Evolutionary conservation across 1,140 invertebrate species (phyloP).

Genomic region (Diprion similis): DNA sequence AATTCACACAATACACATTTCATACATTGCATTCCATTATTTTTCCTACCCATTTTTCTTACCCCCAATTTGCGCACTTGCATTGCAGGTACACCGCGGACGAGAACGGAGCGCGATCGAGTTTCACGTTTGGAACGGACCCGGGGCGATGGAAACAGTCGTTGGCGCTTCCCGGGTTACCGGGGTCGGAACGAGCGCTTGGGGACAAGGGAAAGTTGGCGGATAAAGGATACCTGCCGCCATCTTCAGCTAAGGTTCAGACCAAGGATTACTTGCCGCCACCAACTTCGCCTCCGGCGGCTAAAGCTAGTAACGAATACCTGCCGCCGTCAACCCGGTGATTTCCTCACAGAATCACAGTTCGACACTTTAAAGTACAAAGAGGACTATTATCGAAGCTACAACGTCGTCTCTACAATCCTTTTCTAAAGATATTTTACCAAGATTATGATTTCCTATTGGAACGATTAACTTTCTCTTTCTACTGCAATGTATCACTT

Average conservation of each 20-base stretch:
- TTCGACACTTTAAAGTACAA: too few species aligned
- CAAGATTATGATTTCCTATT: too few species aligned
- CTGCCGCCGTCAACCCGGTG: background rate
- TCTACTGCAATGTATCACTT: too few species aligned
- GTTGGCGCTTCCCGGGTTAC: background rate
- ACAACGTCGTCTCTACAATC: too few species aligned
- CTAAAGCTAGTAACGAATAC: background rate
- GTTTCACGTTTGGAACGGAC: slow-evolving; percentile 52
- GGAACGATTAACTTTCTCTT: too few species aligned
- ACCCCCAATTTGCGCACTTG: too few species aligned
- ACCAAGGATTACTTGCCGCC: background rate
- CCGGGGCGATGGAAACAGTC: slow-evolving; percentile 15
- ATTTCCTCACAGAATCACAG: too few species aligned
- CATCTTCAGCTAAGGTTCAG: background rate
- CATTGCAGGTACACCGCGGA: slow-evolving; percentile 53
- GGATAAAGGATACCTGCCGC: background rate
- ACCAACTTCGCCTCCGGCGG: background rate
- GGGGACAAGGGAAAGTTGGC: slow-evolving; percentile 3
- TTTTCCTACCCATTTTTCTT: too few species aligned
- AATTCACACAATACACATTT: slow-evolving; percentile 12
- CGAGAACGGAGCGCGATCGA: slow-evolving; percentile 56
- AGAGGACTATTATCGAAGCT: too few species aligned
- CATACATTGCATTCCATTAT: background rate
- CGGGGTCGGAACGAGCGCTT: background rate
- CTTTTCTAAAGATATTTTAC: too few species aligned